These are phyloP conservation scores for Labeo catla DNA, from an alignment of 2,113 vertebrate genomes.

Conservation along the genomic window DNA sequence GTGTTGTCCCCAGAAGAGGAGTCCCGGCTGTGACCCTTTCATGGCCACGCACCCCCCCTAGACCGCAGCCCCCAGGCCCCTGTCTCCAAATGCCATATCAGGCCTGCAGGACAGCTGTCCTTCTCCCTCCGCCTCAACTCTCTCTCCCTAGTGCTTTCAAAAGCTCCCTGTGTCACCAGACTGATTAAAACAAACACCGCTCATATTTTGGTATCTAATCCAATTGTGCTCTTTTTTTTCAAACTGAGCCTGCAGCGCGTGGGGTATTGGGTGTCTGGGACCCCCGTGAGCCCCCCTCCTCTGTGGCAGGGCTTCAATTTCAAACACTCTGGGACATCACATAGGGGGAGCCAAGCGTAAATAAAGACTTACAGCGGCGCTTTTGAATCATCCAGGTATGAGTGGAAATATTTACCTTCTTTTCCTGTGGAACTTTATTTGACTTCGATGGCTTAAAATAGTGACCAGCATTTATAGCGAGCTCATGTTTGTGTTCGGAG, in stretches of 20 bases:
- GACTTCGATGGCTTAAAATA: conserved; percentile 6
- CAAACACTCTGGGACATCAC: conserved; percentile 74
- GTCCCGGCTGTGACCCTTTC: conserved; percentile 74
- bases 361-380: conserved; percentile 68
- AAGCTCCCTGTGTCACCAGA: conserved; percentile 84
- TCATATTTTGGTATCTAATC: conserved; percentile 91
- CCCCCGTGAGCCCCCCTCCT: conserved; percentile 63
- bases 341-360: conserved; percentile 72
- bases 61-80: conserved; percentile 51
- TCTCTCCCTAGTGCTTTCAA: conserved; percentile 76
- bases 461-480: conserved; percentile 30
- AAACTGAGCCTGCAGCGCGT: conserved; percentile 75
- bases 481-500: not conserved
- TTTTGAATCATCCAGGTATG: conserved; percentile 55
- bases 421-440: conserved; percentile 2
- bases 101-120: conserved; percentile 72
- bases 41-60: conserved; percentile 69
- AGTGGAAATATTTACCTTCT: conserved; percentile 40
- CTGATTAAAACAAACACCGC: conserved; percentile 93
- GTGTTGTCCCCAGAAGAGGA: not conserved
- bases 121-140: conserved; percentile 59
- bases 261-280: conserved; percentile 82
- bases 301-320: conserved; percentile 73
- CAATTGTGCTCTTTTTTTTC: conserved; percentile 83
- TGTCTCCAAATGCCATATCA: conserved; percentile 66